These are phyloP conservation scores for Drosophila tani DNA, from an alignment of 1,140 invertebrate genomes.

Conservation along the genomic window DNA sequence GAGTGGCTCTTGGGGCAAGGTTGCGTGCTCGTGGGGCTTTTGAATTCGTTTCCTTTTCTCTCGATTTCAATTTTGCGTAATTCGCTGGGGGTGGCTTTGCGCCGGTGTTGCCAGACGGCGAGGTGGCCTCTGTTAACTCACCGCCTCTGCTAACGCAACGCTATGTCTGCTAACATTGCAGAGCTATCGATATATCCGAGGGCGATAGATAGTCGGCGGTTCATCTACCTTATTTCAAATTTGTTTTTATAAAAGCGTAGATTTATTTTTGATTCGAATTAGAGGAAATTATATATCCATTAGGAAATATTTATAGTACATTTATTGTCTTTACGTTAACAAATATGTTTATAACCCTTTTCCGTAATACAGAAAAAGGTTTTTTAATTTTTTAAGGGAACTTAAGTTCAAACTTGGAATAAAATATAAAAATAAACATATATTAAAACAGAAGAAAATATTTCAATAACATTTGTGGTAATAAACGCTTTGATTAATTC, in stretches of 20 bases:
- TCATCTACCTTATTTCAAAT: too few species aligned
- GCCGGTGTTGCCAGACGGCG: conserved; percentile 10
- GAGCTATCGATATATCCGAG: conserved; percentile 9
- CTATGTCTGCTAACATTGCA: neutral
- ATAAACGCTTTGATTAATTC: neutral
- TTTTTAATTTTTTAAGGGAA: too few species aligned
- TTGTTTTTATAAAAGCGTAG: too few species aligned
- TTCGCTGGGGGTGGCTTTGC: conserved; percentile 23
- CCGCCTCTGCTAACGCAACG: neutral
- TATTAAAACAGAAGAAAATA: neutral
- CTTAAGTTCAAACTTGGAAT: too few species aligned
- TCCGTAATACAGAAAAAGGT: too few species aligned
- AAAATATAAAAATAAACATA: neutral
- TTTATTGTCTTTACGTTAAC: too few species aligned
- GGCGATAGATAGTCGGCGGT: neutral
- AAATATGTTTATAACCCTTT: too few species aligned
- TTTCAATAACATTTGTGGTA: too few species aligned
- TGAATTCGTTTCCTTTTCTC: conserved; percentile 5
- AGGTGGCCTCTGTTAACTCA: conserved; percentile 2
- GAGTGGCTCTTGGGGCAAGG: conserved; percentile 32
- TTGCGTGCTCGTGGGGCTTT: conserved; percentile 13
- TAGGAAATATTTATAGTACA: too few species aligned
- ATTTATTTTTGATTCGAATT: too few species aligned
- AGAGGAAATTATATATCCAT: too few species aligned
- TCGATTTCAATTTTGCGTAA: conserved; percentile 1